These are phyloP conservation scores for Aspidiotus destructor DNA, from an alignment of 2,888 invertebrate genomes.

Conservation along the genomic window DNA sequence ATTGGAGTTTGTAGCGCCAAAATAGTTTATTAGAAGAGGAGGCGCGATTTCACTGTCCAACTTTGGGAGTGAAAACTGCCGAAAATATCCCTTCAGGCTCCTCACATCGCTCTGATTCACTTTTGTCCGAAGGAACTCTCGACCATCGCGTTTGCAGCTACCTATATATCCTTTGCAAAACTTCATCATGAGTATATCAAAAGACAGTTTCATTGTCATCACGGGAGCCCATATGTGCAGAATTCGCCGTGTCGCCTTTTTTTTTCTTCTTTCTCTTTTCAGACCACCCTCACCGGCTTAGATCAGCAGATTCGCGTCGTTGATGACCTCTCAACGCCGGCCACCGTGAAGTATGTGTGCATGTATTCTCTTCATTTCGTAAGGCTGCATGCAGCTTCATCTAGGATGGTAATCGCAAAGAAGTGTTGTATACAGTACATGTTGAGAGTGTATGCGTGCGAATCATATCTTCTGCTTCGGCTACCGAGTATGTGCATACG, in stretches of 20 bases:
- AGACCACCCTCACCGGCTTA: constrained; percentile 24
- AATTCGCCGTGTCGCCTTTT: constrained; percentile 21
- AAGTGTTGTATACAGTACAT: constrained; percentile 21
- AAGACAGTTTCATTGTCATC: too few species aligned
- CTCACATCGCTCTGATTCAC: too few species aligned
- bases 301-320: constrained; percentile 30
- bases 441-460: too few species aligned
- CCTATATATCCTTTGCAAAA: too few species aligned
- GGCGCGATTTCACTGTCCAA: too few species aligned
- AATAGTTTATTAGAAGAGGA: too few species aligned
- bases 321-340: constrained; percentile 29
- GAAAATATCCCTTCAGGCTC: too few species aligned
- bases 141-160: too few species aligned
- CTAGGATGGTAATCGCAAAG: constrained; percentile 28
- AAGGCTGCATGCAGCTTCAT: constrained; percentile 16
- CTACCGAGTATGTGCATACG: constrained; percentile 20
- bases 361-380: constrained; percentile 19
- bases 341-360: constrained; percentile 24
- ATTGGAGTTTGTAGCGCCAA: too few species aligned
- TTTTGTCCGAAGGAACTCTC: too few species aligned
- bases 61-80: too few species aligned
- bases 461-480: constrained; percentile 30
- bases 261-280: neutral
- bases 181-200: too few species aligned
- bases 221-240: constrained; percentile 3